phyloP scores from a whole-genome alignment of 2,113 vertebrate species.

The Rafetus swinhoei region DNA sequence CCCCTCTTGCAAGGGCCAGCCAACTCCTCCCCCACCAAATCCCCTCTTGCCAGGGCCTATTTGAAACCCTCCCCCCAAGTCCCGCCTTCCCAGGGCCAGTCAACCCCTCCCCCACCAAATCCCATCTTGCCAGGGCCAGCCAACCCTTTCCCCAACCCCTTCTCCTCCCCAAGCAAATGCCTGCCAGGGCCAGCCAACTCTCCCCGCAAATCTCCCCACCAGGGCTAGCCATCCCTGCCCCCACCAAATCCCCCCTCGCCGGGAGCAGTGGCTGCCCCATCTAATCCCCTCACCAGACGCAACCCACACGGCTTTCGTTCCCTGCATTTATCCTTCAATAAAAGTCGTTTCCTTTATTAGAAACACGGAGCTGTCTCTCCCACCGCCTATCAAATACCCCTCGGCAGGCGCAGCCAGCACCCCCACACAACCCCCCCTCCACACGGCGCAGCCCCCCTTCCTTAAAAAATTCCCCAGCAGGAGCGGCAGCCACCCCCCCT shows the following conservation, averaged over 20 bases:
- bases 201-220: background rate
- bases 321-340: slow-evolving; percentile 52
- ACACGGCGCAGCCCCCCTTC: slow-evolving; percentile 13
- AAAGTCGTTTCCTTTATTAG: slow-evolving; percentile 64
- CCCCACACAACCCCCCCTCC: background rate
- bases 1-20: background rate
- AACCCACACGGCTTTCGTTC: slow-evolving; percentile 36
- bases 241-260: background rate
- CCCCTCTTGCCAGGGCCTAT: too few relatives aligned
- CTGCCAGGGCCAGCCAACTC: background rate
- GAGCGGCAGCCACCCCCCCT: slow-evolving; percentile 10
- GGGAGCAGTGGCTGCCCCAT: background rate
- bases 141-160: too few relatives aligned
- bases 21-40: background rate
- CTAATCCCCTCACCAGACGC: background rate
- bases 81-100: background rate
- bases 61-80: background rate
- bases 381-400: background rate
- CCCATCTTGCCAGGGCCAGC: too few relatives aligned
- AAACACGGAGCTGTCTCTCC: slow-evolving; percentile 49
- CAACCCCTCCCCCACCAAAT: background rate
- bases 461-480: slow-evolving; percentile 16
- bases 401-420: background rate
- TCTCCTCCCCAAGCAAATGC: background rate
- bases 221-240: background rate